Percentiles rank a stretch among this genome's conserved stretches.
phyloP scores from a whole-genome alignment of 2,113 vertebrate genomes.

The Plecturocebus donacophilus region DNA sequence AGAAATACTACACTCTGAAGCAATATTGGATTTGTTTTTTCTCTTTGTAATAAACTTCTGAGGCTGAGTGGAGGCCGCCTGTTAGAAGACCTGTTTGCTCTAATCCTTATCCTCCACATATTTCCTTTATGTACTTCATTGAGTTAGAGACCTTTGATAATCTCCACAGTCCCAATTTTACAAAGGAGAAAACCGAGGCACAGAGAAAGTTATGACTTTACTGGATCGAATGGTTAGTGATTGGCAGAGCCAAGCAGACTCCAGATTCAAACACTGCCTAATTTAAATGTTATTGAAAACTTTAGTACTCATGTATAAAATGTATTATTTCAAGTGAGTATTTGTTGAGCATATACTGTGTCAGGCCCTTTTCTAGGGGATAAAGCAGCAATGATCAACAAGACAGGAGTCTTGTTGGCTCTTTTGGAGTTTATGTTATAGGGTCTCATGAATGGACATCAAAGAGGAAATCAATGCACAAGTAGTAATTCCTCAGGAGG shows the following conservation, averaged over 20 bases:
- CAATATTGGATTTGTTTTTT: neutral
- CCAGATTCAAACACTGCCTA: neutral
- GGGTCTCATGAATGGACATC: neutral
- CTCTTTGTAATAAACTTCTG: neutral
- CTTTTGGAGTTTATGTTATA: neutral
- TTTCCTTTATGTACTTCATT: neutral
- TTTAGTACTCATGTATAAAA: neutral
- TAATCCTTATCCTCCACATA: rapidly evolving
- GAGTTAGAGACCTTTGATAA: neutral
- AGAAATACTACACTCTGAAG: neutral
- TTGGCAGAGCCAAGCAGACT: neutral
- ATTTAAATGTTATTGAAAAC: neutral
- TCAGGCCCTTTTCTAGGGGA: neutral
- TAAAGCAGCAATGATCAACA: neutral
- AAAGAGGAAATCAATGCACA: neutral
- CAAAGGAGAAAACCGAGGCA: neutral
- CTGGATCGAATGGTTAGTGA: neutral
- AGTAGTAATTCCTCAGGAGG: neutral
- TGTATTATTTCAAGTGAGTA: neutral
- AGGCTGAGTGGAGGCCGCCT: rapidly evolving
- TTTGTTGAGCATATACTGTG: neutral
- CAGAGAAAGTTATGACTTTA: neutral
- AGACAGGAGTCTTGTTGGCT: neutral
- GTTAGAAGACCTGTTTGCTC: too few relatives aligned
- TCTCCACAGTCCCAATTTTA: neutral